These are phyloP conservation scores for Deroplatys truncata DNA, from an alignment of 2,888 invertebrate species.

Conservation along the genomic window DNA sequence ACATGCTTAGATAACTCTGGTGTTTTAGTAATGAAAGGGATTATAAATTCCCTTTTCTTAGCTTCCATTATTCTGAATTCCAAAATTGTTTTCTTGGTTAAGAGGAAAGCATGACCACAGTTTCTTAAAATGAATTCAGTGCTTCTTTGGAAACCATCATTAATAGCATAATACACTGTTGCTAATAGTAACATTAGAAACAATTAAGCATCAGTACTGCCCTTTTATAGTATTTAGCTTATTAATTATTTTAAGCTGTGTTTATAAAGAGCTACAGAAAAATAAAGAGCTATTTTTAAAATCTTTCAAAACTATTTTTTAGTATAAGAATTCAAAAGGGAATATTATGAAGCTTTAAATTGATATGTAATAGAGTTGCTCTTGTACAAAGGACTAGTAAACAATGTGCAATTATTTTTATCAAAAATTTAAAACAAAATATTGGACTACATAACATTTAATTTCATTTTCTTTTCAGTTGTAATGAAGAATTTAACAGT, in stretches of 20 bases:
- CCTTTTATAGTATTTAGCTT: neutral
- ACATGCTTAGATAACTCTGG: neutral
- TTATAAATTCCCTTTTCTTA: neutral
- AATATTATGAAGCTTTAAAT: too few species aligned
- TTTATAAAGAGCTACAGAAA: neutral
- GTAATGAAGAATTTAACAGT: too few species aligned
- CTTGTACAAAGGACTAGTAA: too few species aligned
- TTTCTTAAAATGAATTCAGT: neutral
- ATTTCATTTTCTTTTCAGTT: too few species aligned
- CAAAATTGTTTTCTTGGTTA: neutral
- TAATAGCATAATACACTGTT: neutral
- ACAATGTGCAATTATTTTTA: too few species aligned
- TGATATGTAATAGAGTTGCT: too few species aligned
- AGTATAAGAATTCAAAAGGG: neutral
- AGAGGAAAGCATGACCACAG: neutral
- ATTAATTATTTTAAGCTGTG: neutral
- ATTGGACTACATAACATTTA: too few species aligned
- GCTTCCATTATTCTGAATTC: neutral
- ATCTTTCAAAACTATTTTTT: neutral
- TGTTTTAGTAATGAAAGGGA: neutral
- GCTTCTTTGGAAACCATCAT: neutral
- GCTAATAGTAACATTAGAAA: neutral
- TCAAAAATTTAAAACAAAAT: too few species aligned
- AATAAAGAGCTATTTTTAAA: neutral
- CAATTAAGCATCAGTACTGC: neutral